phyloP scores from a whole-genome alignment of 2,113 vertebrate species.

The Heterocephalus glaber region DNA sequence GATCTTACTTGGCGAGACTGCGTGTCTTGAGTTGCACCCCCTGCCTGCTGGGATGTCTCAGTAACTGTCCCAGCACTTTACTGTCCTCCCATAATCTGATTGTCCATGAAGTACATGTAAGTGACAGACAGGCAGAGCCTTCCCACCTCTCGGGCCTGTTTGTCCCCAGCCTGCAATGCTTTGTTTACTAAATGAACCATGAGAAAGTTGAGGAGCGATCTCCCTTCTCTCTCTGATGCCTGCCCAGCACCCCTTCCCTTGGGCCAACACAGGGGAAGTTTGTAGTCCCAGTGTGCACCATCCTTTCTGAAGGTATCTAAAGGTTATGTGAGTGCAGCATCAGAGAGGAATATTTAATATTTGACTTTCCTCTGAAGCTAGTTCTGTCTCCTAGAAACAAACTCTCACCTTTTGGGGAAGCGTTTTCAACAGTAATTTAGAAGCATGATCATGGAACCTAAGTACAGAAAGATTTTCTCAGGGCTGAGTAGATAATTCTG shows the following conservation, averaged over 20 bases:
- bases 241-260: too few species aligned
- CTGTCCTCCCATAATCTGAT: background rate
- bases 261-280: background rate
- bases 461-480: background rate
- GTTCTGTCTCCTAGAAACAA: background rate
- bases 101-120: background rate
- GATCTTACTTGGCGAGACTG: background rate
- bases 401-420: background rate
- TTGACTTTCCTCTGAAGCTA: background rate
- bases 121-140: too few species aligned
- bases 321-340: accelerated
- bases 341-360: background rate
- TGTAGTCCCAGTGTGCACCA: background rate
- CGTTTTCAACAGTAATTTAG: background rate
- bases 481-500: background rate
- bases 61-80: background rate
- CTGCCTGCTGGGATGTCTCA: background rate
- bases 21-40: accelerated
- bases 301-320: background rate
- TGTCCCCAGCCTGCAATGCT: background rate
- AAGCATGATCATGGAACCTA: background rate
- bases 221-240: background rate
- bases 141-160: background rate
- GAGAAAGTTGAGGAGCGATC: background rate
- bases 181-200: background rate